phyloP scores from a whole-genome alignment of 2,797 vertebrate genomes.

The Mus minutoides region DNA sequence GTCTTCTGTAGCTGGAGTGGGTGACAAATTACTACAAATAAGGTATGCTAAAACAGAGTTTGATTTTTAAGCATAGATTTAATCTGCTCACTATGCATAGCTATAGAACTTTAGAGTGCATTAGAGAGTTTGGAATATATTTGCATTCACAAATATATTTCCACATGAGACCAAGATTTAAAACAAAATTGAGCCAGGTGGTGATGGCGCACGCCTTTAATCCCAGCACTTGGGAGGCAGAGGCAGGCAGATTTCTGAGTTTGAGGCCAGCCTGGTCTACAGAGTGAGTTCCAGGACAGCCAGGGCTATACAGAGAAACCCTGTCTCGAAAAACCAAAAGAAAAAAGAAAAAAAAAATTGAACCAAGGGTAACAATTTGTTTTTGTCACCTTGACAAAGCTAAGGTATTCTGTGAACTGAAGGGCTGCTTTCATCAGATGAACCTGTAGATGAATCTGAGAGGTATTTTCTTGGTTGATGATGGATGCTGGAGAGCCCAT shows the following conservation, averaged over 20 bases:
- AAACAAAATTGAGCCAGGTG: background rate
- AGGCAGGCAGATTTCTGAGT: too few relatives aligned
- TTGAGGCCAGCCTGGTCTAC: too few relatives aligned
- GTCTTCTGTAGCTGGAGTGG: conserved; percentile 32
- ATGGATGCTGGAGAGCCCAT: too few relatives aligned
- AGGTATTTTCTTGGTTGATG: background rate
- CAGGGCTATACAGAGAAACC: too few relatives aligned
- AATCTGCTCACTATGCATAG: background rate
- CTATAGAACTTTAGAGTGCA: background rate
- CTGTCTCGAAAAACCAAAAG: too few relatives aligned
- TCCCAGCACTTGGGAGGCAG: too few relatives aligned
- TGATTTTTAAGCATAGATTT: conserved; percentile 15
- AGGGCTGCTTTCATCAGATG: background rate
- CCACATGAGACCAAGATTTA: background rate
- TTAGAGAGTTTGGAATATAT: background rate
- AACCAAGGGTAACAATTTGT: background rate
- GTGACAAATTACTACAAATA: background rate
- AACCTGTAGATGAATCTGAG: background rate
- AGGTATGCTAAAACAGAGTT: conserved; percentile 19
- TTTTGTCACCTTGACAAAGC: background rate
- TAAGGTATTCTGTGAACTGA: background rate
- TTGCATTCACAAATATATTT: conserved; percentile 6
- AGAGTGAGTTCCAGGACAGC: too few relatives aligned
- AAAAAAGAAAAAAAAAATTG: background rate
- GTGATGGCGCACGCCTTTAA: too few relatives aligned